A percentile compares a stretch with the other conserved stretches of the same genome.
phyloP scores from a whole-genome alignment of 37 sponge, comb jelly and placozoan species.

The Diacarnus erythraeanus region DNA sequence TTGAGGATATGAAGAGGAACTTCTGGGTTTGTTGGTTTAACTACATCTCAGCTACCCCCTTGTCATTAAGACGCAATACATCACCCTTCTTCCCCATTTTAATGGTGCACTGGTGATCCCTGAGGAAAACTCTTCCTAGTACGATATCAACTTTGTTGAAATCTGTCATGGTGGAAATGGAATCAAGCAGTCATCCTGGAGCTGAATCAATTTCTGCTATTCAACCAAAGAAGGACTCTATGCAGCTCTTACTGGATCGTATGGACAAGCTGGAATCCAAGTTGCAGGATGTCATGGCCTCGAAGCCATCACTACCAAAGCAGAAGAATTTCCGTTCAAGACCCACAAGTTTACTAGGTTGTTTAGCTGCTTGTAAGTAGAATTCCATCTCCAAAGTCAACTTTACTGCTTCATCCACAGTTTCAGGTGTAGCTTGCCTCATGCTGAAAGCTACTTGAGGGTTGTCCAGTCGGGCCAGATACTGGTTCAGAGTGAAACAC shows the following conservation, averaged over 20 bases:
- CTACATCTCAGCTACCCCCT: too few species aligned
- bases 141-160: not conserved
- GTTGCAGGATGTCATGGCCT: not conserved
- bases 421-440: slow-evolving; percentile 34
- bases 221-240: slow-evolving; percentile 6
- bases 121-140: slow-evolving; percentile 23
- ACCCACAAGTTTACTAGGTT: too few species aligned
- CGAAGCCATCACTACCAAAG: not conserved
- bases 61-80: slow-evolving; percentile 4
- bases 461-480: slow-evolving; percentile 16
- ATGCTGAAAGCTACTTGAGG: slow-evolving; percentile 42
- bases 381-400: slow-evolving; percentile 50
- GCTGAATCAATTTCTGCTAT: not conserved
- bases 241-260: too few species aligned
- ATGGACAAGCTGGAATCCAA: slow-evolving; percentile 3
- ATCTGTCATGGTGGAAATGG: not conserved
- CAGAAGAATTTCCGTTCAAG: too few species aligned
- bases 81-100: not conserved
- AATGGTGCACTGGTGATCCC: slow-evolving; percentile 6
- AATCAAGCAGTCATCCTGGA: not conserved
- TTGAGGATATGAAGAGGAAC: slow-evolving; percentile 15
- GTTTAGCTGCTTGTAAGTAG: too few species aligned
- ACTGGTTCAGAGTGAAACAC: slow-evolving; percentile 24
- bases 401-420: too few species aligned
- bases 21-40: not conserved